Evolutionary conservation across 2,113 vertebrate species (phyloP), one percentile per base, ranked within the genome.

Genomic region (Phylloscopus trochilus): DNA sequence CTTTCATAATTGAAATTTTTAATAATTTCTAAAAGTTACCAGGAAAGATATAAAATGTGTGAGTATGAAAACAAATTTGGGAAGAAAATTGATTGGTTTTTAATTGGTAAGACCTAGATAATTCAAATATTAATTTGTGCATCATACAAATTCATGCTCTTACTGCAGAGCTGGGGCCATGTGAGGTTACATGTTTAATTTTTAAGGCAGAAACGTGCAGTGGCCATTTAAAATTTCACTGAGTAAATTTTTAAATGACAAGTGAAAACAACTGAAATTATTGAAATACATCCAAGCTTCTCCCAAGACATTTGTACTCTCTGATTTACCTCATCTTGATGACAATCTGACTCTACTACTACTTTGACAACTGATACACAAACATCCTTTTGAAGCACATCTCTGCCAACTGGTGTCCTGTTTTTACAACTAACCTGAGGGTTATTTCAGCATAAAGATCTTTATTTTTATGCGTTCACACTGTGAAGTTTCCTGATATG

Each of bases 1-100:
- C 56, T 96, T 97, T 93, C 60, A 75, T 87, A 88, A 87, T 82
- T 80, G 53, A 77, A 73, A 44, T 68, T 90, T 92, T 75, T 72
- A 63, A 56, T 39, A 68, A 77, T 67, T 93, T 46, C 46, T 84
- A 80, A 66, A 78, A 31, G 37, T 83, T 94, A 30, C 13, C 23
- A 73, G 87, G 35, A 68, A 94, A 14, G 35, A 24, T 56, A 43
- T 56, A 85, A 92, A 90, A 82, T n/a, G 6, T 27, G 9, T 37
- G 80, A 68, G 8, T n/a, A 9, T 55, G 31, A 68, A 81, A 79
- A 67, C 1, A 91, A 83, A 39, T 47, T 33, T 39, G 7, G 13
- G 37, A 66, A 66, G 26, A 76, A 77, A 83, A 83, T 2, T 4
- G 3, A 43, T 75, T 84, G 7, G 0, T 22, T 84, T 76, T 91